Percentiles rank a stretch among this genome's conserved stretches.
Conservation (phyloP, 2,113 vertebrate genomes). For the Mobula hypostoma region DNA sequence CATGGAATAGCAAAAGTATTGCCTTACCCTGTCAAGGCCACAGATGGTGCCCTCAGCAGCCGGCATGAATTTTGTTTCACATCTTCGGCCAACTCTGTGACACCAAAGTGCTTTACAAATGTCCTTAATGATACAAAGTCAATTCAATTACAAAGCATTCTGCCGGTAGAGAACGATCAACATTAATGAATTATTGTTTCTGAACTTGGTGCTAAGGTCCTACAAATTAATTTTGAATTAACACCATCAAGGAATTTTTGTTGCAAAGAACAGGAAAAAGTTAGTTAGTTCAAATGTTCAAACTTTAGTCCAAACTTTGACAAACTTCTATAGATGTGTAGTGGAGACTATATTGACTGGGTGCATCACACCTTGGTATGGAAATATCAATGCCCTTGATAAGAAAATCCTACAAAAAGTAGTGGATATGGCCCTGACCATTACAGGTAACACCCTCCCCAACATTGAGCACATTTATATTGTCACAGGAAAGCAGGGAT, state of each 20-base stretch:
- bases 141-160: background rate
- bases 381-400: too few species aligned
- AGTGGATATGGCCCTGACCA: too few species aligned
- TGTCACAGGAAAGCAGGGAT: too few species aligned
- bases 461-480: too few species aligned
- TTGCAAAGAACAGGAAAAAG: background rate
- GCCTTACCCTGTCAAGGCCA: conserved; percentile 72
- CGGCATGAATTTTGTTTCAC: conserved; percentile 89
- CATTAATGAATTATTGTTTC: background rate
- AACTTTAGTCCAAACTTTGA: too few species aligned
- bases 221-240: background rate
- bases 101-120: conserved; percentile 90
- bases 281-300: background rate
- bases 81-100: conserved; percentile 79
- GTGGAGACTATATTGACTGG: too few species aligned
- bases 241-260: too few species aligned
- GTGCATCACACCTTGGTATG: too few species aligned
- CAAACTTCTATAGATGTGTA: too few species aligned
- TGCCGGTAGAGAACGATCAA: background rate
- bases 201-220: background rate
- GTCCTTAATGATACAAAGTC: conserved; percentile 56
- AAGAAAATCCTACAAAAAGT: too few species aligned
- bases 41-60: conserved; percentile 79
- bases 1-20: background rate
- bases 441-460: too few species aligned